phyloP scores from a whole-genome alignment of 2,888 invertebrate species.

The Drosophila trichaetosa region DNA sequence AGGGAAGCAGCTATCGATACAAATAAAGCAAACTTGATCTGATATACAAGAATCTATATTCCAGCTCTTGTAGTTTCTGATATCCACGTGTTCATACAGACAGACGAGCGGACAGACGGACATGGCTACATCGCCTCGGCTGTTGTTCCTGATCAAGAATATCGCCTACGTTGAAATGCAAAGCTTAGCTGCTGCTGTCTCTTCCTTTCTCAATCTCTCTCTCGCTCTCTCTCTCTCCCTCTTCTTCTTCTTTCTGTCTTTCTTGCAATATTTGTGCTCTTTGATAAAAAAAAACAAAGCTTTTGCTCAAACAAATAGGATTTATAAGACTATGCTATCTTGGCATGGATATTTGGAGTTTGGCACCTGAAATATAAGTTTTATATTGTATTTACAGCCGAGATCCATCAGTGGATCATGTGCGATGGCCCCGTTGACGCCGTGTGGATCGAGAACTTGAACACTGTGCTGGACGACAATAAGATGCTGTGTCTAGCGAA shows the following conservation, averaged over 20 bases:
- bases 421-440: conserved; percentile 97
- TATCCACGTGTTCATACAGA: too few species aligned
- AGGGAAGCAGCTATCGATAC: too few species aligned
- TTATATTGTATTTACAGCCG: conserved; percentile 73
- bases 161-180: not conserved
- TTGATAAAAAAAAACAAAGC: not conserved
- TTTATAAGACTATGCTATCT: not conserved
- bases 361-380: not conserved
- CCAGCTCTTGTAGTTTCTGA: too few species aligned
- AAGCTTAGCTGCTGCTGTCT: not conserved
- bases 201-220: not conserved
- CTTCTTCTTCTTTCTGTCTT: not conserved
- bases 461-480: conserved; percentile 96
- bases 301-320: not conserved
- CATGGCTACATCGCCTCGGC: too few species aligned
- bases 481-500: conserved; percentile 97
- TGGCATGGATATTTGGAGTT: not conserved
- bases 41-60: too few species aligned
- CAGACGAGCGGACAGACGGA: too few species aligned
- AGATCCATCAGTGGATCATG: conserved; percentile 95
- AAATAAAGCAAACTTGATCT: too few species aligned
- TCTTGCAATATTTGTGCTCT: not conserved
- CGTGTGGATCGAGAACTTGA: conserved; percentile 97
- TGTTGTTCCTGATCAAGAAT: too few species aligned
- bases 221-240: not conserved